Evolutionary conservation across 2,113 vertebrate species (phyloP), one percentile per base, ranked within the genome.

Genomic region (Recurvirostra avosetta): DNA sequence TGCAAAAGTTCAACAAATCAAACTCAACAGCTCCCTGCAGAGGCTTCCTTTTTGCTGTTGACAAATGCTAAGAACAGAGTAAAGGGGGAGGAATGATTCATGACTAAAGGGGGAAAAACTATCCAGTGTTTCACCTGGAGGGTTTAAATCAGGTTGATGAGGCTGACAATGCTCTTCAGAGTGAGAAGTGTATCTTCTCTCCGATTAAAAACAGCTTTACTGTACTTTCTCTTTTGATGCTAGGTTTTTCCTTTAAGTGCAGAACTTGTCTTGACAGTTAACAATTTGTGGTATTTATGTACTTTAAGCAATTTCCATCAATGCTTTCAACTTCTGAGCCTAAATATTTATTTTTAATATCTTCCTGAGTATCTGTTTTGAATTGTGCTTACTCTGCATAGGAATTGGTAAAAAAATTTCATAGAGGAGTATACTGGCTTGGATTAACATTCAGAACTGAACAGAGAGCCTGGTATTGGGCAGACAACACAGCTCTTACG

Each of bases 351-450:
- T 26, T 71, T 84, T 61, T 34, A 53, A 10, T 73, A 34, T 78
- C 14, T 62, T 74, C 15, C 34, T 36, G 34, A 62, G 40, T 52
- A 63, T 40, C 17, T 83, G 6, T 40, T 88, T 88, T 58, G 8
- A 58, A 74, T 74, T 79, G 29, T 65, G 13, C 29, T 92, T 52
- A 52, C 17, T 52, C n/a, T 70, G 7, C 34, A 29, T 29, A 94
- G 89, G 34, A 47, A 70, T 2, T 70, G 15, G 3, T 52, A 41
- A 34, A 41, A 79, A 68, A 10, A 7, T 2, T 25, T 34, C 6
- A 17, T 29, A 3, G 0, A 40, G 1, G 0, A 4, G 0, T 0
- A 8, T 84, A 25, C 38, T 88, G 79, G 84, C 1, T 84, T 70
- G 84, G 89, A 88, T 71, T 94, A 70, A 29, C 3, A 36, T 58